Evolutionary conservation across 2,113 vertebrate species (phyloP), one percentile per base, ranked within the genome.

Genomic region (Stegostoma tigrinum): DNA sequence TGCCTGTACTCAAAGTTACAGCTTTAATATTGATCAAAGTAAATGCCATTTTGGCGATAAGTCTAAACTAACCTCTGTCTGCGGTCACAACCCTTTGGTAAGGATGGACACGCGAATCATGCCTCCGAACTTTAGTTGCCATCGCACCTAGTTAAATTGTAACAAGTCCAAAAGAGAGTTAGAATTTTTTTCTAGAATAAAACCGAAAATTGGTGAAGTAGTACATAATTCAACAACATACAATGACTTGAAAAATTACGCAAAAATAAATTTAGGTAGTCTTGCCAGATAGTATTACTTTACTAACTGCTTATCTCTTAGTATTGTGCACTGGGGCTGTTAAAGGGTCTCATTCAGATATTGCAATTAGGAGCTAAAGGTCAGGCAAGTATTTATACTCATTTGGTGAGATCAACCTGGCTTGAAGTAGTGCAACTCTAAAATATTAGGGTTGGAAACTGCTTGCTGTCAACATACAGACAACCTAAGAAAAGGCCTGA

Each of bases 51-150:
- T 70, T 95, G 94, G 94, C 97, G 96, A 89, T 85, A 96, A 97
- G 97, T 97, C 98, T 98, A 98, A 98, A 98, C 98, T 98, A 97
- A 98, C 98, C 98, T 98, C 98, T 97, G 97, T 98, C 98, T 97
- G 98, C 96, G 97, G 98, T 98, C 98, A 98, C 98, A 98, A 98
- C 98, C 98, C 98, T 98, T 98, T 98, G 98, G 98, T 98, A 98
- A 98, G 98, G 98, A 98, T 98, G 98, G 97, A 98, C 98, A 97
- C 98, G 98, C 96, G 98, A 97, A 97, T 98, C 98, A 98, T 98
- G 98, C 97, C 98, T 97, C 97, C 98, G 98, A 97, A 98, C 98
- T 98, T 98, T 98, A 98, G 98, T 97, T 97, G 98, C 98, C 98
- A 98, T 98, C 97, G 98, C 98, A 98, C 98, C 98, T 98, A 97